Base-by-base conservation (phyloP, 2,888 invertebrate genomes). In the Willowsia nigromaculata region DNA sequence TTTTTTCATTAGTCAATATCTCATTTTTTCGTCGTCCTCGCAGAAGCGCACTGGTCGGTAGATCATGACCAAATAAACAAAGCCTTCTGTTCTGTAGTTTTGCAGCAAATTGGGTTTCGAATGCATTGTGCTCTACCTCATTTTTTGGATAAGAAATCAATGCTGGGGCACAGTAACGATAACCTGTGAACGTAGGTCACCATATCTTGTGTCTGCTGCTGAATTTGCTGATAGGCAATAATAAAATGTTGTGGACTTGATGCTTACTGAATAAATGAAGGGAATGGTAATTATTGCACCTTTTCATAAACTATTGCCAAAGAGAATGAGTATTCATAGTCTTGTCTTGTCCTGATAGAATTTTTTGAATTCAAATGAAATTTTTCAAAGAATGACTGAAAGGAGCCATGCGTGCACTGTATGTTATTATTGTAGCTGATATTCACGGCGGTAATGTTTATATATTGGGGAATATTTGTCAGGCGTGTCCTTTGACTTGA, bases 401-500 rank as follows among this genome's bases (percentile, higher is more conserved):
- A 22, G 27, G n/a, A 25, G 18, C 27, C 11, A 13, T 74, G 30
- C 15, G 30, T 47, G 25, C 22, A 43, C 25, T 71, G 59, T 71
- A 27, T 74, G 6, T 71, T 74, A n/a, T 27, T 47, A 27, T 47
- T 74, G 25, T 47, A 27, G 27, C 25, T 25, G 13, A 27, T 47
- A 13, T n/a, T 13, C 18, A n/a, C n/a, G n/a, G 1, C 53, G 37
- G 3, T 22, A 62, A 43, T 59, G 68, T 50, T 68, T n/a, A n/a
- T n/a, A n/a, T n/a, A n/a, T n/a, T n/a, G n/a, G n/a, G n/a, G n/a
- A 5, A 62, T 25, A 76, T 65, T 30, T 47, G 59, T 37, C 84
- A 84, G 84, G 84, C 78, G 78, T 85, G 85, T 85, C 85, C 76
- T 76, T 85, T 85, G 85, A 78, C 85, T 85, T 85, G 76, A 85